Evolutionary conservation across 1,140 invertebrate genomes (phyloP).

Genomic region (Idris sp.): DNA sequence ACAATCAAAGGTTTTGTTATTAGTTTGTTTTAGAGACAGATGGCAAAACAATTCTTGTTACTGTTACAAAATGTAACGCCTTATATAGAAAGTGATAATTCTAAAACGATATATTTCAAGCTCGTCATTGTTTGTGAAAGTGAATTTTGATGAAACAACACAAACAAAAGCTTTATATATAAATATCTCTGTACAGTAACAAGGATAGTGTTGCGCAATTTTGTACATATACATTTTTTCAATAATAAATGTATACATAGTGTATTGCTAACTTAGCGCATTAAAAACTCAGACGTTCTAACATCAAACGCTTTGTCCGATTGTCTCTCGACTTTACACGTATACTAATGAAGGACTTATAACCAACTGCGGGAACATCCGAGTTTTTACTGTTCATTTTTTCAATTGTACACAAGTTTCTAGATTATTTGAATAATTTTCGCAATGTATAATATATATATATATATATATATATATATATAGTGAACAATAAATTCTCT

Average conservation of each 20-base stretch:
- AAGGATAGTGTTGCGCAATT: constrained; percentile 17
- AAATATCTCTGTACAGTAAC: constrained; percentile 2
- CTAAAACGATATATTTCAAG: constrained; percentile 8
- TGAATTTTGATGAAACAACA: constrained; percentile 8
- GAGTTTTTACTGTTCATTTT: constrained; percentile 51
- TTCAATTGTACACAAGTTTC: constrained; percentile 47
- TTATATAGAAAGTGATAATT: constrained; percentile 40
- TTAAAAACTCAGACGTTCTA: constrained; percentile 51
- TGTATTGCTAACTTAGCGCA: constrained; percentile 54
- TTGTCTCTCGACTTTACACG: constrained; percentile 16
- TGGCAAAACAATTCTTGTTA: constrained; percentile 30
- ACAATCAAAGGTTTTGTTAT: constrained; percentile 24
- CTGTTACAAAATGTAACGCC: constrained; percentile 8
- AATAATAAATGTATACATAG: constrained; percentile 48
- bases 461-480: too few relatives aligned
- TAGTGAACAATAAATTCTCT: constrained; percentile 55
- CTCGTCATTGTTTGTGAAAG: constrained; percentile 14
- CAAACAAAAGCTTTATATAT: too few relatives aligned
- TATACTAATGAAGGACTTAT: constrained; percentile 14
- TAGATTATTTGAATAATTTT: constrained; percentile 39
- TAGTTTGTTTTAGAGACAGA: constrained; percentile 42
- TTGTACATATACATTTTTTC: constrained; percentile 38
- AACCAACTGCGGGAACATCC: constrained; percentile 26
- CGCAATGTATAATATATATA: constrained; percentile 55
- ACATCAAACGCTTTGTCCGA: constrained; percentile 20